Evolutionary conservation across 2,888 invertebrate species (phyloP), one percentile per base, ranked within the genome.

Genomic region (Augochlorella aurata): DNA sequence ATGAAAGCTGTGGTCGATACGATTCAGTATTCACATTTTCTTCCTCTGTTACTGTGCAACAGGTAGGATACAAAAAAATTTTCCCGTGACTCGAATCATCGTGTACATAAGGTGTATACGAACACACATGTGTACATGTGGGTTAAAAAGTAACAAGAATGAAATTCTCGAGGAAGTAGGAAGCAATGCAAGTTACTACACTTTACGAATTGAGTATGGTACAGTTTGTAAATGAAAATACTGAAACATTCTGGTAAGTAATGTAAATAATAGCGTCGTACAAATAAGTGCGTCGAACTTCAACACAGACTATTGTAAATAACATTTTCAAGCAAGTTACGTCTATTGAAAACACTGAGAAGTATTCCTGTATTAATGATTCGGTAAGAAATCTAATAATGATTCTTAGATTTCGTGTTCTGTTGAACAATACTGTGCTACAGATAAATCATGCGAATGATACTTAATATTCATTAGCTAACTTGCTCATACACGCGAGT

Each of bases 1-100:
- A 87, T 93, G 93, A 93, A 89, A 74, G 74, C 74, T 82, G 69
- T 67, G 69, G 79, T 75, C 77, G 70, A 77, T 83, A 84, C 21
- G 67, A 70, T 77, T 49, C 69, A 75, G 77, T 84, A 84, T 86
- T 87, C 86, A 80, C 66, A 63, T 65, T 81, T 81, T 71, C 72
- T 76, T 79, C 44, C 74, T 71, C 70, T 75, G 79, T 80, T 81
- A 72, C 63, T 65, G 45, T 83, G 29, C 77, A 82, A 79, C 81
- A 88, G 85, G 87, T 88, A 87, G 84, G 82, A 80, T 76, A 77
- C 47, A 80, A 74, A 74, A 38, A 74, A 61, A 66, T 77, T 63
- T 72, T 78, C 71, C 44, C 54, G 29, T 21, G 71, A 52, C 49
- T 75, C 29, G 68, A 81, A 38, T 77, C 24, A 52, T 65, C 49